Evolutionary conservation across 2,113 vertebrate genomes (phyloP).

Genomic region (Catharus fuscescens): DNA sequence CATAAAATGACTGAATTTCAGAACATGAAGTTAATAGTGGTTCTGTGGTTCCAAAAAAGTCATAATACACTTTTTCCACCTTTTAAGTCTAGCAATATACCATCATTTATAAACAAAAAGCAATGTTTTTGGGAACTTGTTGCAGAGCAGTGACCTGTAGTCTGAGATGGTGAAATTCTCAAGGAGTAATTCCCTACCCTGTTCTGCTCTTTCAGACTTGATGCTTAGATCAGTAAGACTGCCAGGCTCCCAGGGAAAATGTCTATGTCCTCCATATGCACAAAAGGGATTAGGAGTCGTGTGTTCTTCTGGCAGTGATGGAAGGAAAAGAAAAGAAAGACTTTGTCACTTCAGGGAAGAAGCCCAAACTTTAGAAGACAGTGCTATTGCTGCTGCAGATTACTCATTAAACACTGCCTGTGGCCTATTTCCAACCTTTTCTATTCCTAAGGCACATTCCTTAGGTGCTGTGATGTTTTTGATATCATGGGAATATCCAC

Average conservation of each 20-base stretch:
- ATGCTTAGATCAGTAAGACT: background rate
- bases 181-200: background rate
- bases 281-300: background rate
- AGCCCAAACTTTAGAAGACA: background rate
- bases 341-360: background rate
- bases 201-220: background rate
- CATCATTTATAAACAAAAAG: background rate
- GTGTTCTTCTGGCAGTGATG: background rate
- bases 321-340: background rate
- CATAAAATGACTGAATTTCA: background rate
- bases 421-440: background rate
- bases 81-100: background rate
- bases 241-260: background rate
- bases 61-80: background rate
- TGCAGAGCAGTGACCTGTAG: background rate
- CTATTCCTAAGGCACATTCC: background rate
- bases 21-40: background rate
- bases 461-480: background rate
- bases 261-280: background rate
- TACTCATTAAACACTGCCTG: background rate
- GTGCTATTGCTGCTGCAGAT: background rate
- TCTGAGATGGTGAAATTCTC: background rate
- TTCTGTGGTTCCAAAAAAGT: background rate
- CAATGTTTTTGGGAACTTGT: background rate
- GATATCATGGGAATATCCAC: background rate